phyloP scores from a whole-genome alignment of 2,888 invertebrate genomes.

The Poecilobothrus nobilitatus region DNA sequence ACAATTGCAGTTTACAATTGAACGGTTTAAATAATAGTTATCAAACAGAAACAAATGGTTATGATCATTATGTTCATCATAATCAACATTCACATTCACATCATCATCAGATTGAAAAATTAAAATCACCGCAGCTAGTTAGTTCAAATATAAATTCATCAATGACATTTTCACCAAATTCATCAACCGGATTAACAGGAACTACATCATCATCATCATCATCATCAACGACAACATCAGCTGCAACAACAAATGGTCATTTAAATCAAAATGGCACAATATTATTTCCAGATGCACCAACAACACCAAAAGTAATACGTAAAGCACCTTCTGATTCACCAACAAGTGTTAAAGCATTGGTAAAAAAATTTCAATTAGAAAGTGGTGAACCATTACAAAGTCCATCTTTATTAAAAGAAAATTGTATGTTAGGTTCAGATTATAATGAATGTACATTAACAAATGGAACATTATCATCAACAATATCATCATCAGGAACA shows the following conservation, averaged over 20 bases:
- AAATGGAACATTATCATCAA: slow-evolving; percentile 22
- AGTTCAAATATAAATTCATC: slow-evolving; percentile 15
- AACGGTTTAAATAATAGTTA: slow-evolving; percentile 21
- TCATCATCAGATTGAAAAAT: slow-evolving; percentile 29
- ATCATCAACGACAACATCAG: slow-evolving; percentile 18
- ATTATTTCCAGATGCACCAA: slow-evolving; percentile 55
- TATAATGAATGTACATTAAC: slow-evolving; percentile 12
- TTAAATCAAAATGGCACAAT: slow-evolving; percentile 19
- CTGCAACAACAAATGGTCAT: slow-evolving; percentile 21
- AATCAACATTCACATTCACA: slow-evolving; percentile 18
- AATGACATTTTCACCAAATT: slow-evolving; percentile 12
- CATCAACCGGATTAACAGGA: not conserved
- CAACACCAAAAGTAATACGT: slow-evolving; percentile 58
- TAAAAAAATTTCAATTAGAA: slow-evolving; percentile 43
- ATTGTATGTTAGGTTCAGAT: not conserved
- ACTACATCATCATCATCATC: slow-evolving; percentile 18
- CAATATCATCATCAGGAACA: slow-evolving; percentile 21
- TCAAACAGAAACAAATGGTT: slow-evolving; percentile 22
- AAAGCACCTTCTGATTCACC: slow-evolving; percentile 51
- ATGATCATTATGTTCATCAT: slow-evolving; percentile 18
- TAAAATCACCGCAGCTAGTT: slow-evolving; percentile 23
- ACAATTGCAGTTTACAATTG: slow-evolving; percentile 21
- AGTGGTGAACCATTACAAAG: slow-evolving; percentile 15
- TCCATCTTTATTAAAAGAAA: slow-evolving; percentile 20
- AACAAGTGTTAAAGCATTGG: slow-evolving; percentile 42